A percentile compares a stretch with the other conserved stretches of the same genome.
Conservation (phyloP, 2,113 vertebrate genomes). For the Papio anubis region DNA sequence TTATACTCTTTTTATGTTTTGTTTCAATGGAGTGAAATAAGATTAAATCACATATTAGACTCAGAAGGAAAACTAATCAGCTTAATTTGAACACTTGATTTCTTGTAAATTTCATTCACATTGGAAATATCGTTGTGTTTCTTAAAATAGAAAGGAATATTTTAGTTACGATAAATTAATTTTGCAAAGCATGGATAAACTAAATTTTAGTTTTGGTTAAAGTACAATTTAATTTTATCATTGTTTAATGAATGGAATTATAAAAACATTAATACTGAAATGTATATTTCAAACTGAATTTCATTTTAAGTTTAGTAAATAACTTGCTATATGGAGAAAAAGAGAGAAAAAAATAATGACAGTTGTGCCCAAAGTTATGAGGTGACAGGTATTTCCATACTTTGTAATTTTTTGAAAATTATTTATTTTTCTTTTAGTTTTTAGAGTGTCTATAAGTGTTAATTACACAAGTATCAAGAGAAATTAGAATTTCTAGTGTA, state of each 20-base stretch:
- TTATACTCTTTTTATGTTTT: slow-evolving; percentile 74
- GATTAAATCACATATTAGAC: slow-evolving; percentile 59
- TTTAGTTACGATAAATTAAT: not conserved
- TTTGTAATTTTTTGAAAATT: not conserved
- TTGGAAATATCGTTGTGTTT: not conserved
- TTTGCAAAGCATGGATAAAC: not conserved
- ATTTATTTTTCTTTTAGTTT: not conserved
- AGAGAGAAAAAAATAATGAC: not conserved
- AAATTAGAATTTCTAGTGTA: not conserved
- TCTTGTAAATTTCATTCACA: slow-evolving; percentile 26
- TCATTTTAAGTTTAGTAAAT: not conserved
- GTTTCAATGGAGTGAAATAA: slow-evolving; percentile 64
- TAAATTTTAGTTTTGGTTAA: not conserved
- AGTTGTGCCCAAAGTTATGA: not conserved
- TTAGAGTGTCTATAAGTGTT: not conserved
- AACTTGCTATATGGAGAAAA: not conserved
- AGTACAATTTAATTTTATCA: not conserved
- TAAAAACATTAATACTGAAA: not conserved
- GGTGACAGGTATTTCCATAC: not conserved
- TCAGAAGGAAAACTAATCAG: slow-evolving; percentile 42
- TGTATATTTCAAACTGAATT: not conserved
- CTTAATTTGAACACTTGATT: slow-evolving; percentile 60
- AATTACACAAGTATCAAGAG: not conserved
- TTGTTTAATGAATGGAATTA: not conserved
- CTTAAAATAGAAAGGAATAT: not conserved